A percentile compares a stretch with the other conserved stretches of the same genome.
phyloP scores from a whole-genome alignment of 2,113 vertebrate genomes.

The Sclerurus mexicanus region DNA sequence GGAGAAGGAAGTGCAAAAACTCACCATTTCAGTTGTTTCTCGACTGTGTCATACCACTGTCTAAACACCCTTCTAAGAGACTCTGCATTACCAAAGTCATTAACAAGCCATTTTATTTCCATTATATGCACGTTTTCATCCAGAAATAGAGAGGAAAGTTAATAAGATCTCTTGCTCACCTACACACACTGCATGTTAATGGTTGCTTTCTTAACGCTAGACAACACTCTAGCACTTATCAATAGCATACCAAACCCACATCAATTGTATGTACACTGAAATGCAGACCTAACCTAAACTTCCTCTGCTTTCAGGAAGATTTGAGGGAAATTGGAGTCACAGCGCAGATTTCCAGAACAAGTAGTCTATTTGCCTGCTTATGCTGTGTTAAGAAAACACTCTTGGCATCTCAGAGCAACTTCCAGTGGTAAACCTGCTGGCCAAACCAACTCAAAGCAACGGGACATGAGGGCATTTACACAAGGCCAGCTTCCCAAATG shows the following conservation, averaged over 20 bases:
- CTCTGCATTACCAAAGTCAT: conserved; percentile 13
- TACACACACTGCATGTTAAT: conserved; percentile 3
- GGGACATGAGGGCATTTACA: background rate
- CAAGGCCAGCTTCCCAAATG: background rate
- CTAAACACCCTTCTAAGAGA: background rate
- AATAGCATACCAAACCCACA: background rate
- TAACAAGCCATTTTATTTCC: conserved; percentile 43
- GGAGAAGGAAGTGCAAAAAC: background rate
- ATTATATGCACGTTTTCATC: conserved; percentile 29
- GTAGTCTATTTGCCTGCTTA: background rate
- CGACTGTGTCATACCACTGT: background rate
- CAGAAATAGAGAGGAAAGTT: conserved; percentile 13
- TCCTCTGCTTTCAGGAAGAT: background rate
- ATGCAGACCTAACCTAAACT: background rate
- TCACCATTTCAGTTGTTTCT: background rate
- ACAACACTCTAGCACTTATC: background rate
- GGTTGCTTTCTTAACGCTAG: background rate
- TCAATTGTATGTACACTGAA: background rate
- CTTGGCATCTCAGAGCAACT: background rate
- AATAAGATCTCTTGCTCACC: conserved; percentile 32
- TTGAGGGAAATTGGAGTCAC: background rate
- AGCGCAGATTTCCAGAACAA: background rate
- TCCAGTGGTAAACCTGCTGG: background rate
- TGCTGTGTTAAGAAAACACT: background rate
- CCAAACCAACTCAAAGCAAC: background rate